phyloP scores from a whole-genome alignment of 2,113 vertebrate species.

The Ia io region DNA sequence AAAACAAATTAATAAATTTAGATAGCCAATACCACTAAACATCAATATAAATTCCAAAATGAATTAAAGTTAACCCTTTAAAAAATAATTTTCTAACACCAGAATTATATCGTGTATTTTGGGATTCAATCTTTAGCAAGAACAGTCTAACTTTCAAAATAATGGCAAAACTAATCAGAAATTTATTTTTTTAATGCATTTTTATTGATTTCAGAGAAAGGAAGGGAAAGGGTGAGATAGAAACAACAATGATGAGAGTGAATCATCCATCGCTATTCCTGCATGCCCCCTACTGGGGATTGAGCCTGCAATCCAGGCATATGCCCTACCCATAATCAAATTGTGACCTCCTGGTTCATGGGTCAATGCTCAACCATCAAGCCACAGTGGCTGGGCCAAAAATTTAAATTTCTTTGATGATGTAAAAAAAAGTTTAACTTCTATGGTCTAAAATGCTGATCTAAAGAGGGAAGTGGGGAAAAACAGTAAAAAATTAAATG shows the following conservation, averaged over 20 bases:
- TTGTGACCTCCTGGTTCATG: no score
- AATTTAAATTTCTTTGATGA: not conserved
- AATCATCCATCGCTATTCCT: no score
- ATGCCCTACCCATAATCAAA: no score
- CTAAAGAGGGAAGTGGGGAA: not conserved
- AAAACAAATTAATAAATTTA: constrained; percentile 22
- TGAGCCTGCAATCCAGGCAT: no score
- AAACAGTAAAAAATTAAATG: not conserved
- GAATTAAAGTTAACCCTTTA: constrained; percentile 16
- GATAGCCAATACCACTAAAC: not conserved
- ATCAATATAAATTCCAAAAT: constrained; percentile 51
- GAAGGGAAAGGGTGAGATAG: no score
- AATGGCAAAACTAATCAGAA: not conserved
- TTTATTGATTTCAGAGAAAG: no score
- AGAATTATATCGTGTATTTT: constrained; percentile 25
- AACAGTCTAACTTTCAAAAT: constrained; percentile 33
- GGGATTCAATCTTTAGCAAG: not conserved
- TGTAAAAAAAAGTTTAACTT: not conserved
- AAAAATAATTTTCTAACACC: constrained; percentile 6
- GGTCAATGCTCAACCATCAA: no score
- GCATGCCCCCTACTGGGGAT: no score
- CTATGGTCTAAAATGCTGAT: not conserved
- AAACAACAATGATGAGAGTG: no score
- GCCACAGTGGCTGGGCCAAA: not conserved
- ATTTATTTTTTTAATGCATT: not conserved